Percentiles rank a stretch among this genome's conserved stretches.
phyloP scores from a whole-genome alignment of 1,140 invertebrate genomes.

The Maniola jurtina region DNA sequence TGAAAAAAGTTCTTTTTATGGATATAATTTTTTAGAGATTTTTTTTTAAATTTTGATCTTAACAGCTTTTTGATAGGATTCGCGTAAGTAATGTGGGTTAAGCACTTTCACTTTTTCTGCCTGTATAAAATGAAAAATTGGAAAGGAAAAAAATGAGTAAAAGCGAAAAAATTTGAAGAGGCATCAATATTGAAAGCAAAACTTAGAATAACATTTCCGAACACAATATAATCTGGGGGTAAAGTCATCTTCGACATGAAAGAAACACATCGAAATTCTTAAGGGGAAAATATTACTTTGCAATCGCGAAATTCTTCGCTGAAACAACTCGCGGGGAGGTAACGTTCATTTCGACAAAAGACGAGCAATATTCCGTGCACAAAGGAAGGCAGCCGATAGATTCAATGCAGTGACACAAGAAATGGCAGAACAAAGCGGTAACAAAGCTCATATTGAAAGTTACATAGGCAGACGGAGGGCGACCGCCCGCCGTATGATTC shows the following conservation, averaged over 20 bases:
- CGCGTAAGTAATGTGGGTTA: too few species aligned
- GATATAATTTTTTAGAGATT: too few species aligned
- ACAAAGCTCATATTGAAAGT: constrained; percentile 77
- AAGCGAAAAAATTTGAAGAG: neutral
- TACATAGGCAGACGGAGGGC: constrained; percentile 44
- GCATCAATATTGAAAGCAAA: constrained; percentile 46
- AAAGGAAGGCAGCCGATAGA: constrained; percentile 76
- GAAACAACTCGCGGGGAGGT: constrained; percentile 75
- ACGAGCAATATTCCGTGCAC: constrained; percentile 77
- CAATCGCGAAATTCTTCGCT: constrained; percentile 74
- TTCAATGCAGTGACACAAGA: constrained; percentile 78
- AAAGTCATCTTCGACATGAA: constrained; percentile 71
- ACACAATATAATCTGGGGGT: constrained; percentile 63
- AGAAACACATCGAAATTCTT: constrained; percentile 75
- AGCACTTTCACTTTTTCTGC: too few species aligned
- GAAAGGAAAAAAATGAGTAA: neutral
- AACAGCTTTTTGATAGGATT: too few species aligned
- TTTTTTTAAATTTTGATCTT: too few species aligned
- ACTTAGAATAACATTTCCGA: constrained; percentile 50
- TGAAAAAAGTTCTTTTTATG: too few species aligned
- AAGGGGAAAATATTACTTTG: constrained; percentile 76
- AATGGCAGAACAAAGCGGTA: constrained; percentile 73
- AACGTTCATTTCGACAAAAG: constrained; percentile 77
- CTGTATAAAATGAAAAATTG: neutral
- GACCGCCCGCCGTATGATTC: constrained; percentile 22